phyloP scores from a whole-genome alignment of 2,113 vertebrate genomes.

The Spea multiplicata region DNA sequence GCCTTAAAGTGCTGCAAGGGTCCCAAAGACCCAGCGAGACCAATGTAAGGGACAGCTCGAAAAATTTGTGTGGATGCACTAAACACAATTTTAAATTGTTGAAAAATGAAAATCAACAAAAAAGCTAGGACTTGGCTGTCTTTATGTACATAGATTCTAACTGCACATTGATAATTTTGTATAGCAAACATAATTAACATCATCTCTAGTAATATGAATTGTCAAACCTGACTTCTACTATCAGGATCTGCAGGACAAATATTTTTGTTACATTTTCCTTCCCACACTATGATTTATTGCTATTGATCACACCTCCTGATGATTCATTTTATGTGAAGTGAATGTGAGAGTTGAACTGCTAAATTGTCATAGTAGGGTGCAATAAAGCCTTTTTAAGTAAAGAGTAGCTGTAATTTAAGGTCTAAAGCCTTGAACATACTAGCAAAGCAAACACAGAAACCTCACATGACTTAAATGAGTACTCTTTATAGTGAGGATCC shows the following conservation, averaged over 20 bases:
- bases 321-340: slow-evolving; percentile 47
- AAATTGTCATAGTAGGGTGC: slow-evolving; percentile 47
- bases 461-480: not conserved
- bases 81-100: too few species aligned
- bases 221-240: slow-evolving; percentile 5
- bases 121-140: not conserved
- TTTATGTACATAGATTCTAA: not conserved
- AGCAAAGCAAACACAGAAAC: slow-evolving; percentile 10
- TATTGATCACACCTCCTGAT: slow-evolving; percentile 47
- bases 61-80: too few species aligned
- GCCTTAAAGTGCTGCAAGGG: too few species aligned
- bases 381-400: slow-evolving; percentile 43
- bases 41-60: too few species aligned
- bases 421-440: slow-evolving; percentile 14
- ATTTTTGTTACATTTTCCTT: slow-evolving; percentile 22
- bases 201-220: not conserved
- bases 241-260: slow-evolving; percentile 11
- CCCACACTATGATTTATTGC: slow-evolving; percentile 45
- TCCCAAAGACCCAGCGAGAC: too few species aligned
- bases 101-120: too few species aligned
- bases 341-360: slow-evolving; percentile 43
- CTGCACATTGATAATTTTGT: slow-evolving; percentile 28
- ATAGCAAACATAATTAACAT: slow-evolving; percentile 14
- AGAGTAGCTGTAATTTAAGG: slow-evolving; percentile 32
- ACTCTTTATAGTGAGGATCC: not conserved